Evolutionary conservation across 1,140 invertebrate species (phyloP).

Genomic region (Matsumurasca onukii): DNA sequence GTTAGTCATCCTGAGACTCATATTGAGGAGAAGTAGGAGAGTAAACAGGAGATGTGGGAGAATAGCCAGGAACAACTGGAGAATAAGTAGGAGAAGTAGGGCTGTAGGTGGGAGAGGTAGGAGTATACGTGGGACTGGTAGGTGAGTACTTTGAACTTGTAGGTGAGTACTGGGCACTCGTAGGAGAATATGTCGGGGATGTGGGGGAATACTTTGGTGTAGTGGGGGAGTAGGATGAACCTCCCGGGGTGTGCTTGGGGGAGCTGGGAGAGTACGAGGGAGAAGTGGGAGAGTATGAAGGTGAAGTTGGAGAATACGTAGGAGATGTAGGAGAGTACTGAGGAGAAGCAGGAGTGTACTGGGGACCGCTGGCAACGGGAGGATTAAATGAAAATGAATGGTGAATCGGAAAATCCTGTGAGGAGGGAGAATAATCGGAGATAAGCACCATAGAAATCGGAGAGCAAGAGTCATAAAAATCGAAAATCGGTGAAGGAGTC

Average conservation of each 20-base stretch:
- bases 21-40: slow-evolving; percentile 53
- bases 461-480: too few relatives aligned
- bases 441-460: slow-evolving; percentile 71
- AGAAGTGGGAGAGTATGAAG: slow-evolving; percentile 69
- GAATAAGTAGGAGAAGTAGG: slow-evolving; percentile 67
- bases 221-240: slow-evolving; percentile 77
- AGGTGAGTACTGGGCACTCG: slow-evolving; percentile 75
- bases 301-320: slow-evolving; percentile 78
- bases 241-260: slow-evolving; percentile 58
- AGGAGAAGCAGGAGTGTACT: slow-evolving; percentile 78
- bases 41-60: slow-evolving; percentile 53
- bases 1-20: slow-evolving; percentile 31
- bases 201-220: slow-evolving; percentile 86
- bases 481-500: too few relatives aligned
- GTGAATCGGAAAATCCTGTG: slow-evolving; percentile 77
- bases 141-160: slow-evolving; percentile 76
- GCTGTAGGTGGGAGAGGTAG: slow-evolving; percentile 77
- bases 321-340: slow-evolving; percentile 84
- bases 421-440: slow-evolving; percentile 75
- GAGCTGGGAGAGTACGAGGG: slow-evolving; percentile 58
- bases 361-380: slow-evolving; percentile 69
- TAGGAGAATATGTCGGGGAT: slow-evolving; percentile 68
- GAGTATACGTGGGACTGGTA: slow-evolving; percentile 76
- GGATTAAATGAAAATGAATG: slow-evolving; percentile 70
- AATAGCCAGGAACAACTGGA: slow-evolving; percentile 51